phyloP scores from a whole-genome alignment of 2,797 vertebrate species.

The Hipposideros larvatus region DNA sequence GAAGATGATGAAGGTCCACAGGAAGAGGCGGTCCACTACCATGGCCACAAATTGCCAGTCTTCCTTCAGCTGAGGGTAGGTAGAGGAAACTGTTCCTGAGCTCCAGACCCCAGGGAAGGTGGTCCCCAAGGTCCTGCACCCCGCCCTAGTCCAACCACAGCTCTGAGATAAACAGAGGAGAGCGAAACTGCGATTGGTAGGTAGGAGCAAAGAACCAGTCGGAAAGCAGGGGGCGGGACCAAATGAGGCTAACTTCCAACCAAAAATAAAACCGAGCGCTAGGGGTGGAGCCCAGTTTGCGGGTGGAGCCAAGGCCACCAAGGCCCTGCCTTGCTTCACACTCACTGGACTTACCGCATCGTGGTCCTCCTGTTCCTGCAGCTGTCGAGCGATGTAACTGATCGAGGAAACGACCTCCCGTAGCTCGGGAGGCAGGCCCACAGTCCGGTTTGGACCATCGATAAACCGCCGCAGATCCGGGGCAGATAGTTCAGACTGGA shows the following conservation, averaged over 20 bases:
- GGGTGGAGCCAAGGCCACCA: background rate
- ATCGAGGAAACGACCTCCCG: slow-evolving; percentile 87
- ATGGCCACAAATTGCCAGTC: slow-evolving; percentile 96
- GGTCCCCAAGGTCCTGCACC: background rate
- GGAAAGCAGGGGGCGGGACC: background rate
- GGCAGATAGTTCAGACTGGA: slow-evolving; percentile 89
- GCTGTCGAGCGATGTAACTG: slow-evolving; percentile 92
- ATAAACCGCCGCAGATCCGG: slow-evolving; percentile 92
- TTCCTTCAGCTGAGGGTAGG: slow-evolving; percentile 89
- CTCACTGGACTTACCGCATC: slow-evolving; percentile 88
- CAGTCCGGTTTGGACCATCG: slow-evolving; percentile 89
- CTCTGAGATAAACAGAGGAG: background rate
- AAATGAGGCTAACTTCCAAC: slow-evolving; percentile 5
- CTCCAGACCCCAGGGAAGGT: slow-evolving; percentile 88
- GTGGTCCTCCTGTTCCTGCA: slow-evolving; percentile 93
- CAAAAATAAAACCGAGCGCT: background rate
- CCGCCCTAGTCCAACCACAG: background rate
- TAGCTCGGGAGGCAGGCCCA: slow-evolving; percentile 91
- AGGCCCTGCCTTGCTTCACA: background rate
- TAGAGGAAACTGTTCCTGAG: background rate
- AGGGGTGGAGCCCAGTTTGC: background rate
- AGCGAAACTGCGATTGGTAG: no score
- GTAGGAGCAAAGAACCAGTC: background rate
- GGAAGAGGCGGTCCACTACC: slow-evolving; percentile 94
- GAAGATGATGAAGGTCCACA: slow-evolving; percentile 91